Evolutionary conservation across 1,140 invertebrate species (phyloP), one percentile per base, ranked within the genome.

Genomic region (Chionoecetes opilio): DNA sequence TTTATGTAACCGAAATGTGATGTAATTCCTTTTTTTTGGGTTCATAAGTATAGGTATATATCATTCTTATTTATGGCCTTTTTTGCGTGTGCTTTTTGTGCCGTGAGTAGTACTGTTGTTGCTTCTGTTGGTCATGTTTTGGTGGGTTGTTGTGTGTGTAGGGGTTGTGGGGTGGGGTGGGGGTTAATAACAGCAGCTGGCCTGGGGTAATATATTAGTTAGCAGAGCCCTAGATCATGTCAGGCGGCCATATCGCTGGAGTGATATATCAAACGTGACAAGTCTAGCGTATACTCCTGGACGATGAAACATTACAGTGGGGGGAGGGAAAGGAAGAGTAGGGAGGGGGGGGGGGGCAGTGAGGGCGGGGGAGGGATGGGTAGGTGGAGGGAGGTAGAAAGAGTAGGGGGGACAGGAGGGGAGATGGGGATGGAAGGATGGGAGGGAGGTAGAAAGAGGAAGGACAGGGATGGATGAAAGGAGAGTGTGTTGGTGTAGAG

Each of bases 241-340:
- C 92, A 93, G 92, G 38, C 84, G 37, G 92, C 38, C 82, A 93
- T 93, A 93, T 93, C 92, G 92, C 84, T 41, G 75, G 84, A 93
- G 92, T 93, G 92, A 93, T 93, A 93, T 93, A 93, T 93, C 92
- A 93, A 93, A 87, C 84, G 92, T 93, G 92, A 93, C 92, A 93
- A 93, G 92, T 34, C 84, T 63, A 38, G 92, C 92, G 92, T 93
- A 93, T 93, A 93, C 92, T 93, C 92, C 91, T 34, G 82, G 82
- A 93, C 92, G 84, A 93, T 93, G 92, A 93, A 53, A 93, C 92
- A 93, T 93, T 90, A 90, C 34, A 21, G 88, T n/a, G 37, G n/a
- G 35, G 88, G 85, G 85, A 3, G 85, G 46, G 46, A 53, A 32
- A 82, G 89, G 17, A 41, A 82, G 89, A 53, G 46, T 2, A 75